Evolutionary conservation across 2,888 invertebrate species (phyloP).

Genomic region (Leptopilina syphax): DNA sequence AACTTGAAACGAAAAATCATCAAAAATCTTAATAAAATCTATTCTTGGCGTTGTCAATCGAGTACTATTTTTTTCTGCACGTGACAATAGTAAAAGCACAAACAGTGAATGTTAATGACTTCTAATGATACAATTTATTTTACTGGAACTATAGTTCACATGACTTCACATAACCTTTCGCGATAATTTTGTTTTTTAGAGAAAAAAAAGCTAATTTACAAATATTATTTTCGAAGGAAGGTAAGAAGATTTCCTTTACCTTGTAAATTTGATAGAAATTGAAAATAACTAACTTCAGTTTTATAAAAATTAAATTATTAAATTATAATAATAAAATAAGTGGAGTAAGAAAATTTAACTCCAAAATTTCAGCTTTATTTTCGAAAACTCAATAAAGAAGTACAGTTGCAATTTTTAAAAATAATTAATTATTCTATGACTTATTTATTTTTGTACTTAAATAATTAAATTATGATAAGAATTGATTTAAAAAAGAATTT

Average conservation of each 20-base stretch:
- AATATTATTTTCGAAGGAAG: not conserved
- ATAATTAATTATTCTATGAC: too few species aligned
- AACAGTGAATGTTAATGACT: slow-evolving; percentile 39
- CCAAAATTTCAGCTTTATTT: too few species aligned
- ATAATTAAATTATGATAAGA: too few species aligned
- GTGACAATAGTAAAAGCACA: slow-evolving; percentile 44
- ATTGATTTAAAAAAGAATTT: too few species aligned
- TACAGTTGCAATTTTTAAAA: too few species aligned
- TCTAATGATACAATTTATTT: slow-evolving; percentile 1
- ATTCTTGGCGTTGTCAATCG: slow-evolving; percentile 62
- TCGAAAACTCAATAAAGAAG: too few species aligned
- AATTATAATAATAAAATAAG: too few species aligned
- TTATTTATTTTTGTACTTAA: too few species aligned
- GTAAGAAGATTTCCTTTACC: not conserved
- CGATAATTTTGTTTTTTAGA: slow-evolving; percentile 19
- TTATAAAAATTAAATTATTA: too few species aligned
- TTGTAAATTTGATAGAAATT: too few species aligned
- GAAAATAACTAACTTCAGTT: too few species aligned
- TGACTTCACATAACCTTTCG: slow-evolving; percentile 45
- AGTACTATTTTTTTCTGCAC: slow-evolving; percentile 64
- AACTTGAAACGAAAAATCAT: slow-evolving; percentile 51
- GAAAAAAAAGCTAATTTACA: not conserved
- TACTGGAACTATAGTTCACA: slow-evolving; percentile 27
- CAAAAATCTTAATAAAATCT: slow-evolving; percentile 49
- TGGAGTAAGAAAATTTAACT: too few species aligned